phyloP scores from a whole-genome alignment of 2,797 vertebrate species.

The Emydoidea blandingii region DNA sequence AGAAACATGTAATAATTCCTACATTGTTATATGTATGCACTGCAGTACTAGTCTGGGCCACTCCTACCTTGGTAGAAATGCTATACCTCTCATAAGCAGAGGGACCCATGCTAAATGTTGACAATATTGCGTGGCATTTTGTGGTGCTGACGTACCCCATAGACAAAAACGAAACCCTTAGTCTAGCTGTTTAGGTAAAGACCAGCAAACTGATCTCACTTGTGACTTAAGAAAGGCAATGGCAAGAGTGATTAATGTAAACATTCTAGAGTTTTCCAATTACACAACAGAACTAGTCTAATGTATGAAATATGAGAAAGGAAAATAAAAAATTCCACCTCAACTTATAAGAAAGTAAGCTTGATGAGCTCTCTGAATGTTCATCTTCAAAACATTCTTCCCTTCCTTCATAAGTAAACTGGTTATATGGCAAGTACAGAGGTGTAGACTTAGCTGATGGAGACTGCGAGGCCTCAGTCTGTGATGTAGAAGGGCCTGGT shows the following conservation, averaged over 20 bases:
- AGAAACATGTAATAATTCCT: constrained; percentile 16
- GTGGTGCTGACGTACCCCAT: not conserved
- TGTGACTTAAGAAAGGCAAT: not conserved
- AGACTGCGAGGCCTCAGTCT: constrained; percentile 87
- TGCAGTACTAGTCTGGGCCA: not conserved
- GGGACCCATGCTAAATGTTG: constrained; percentile 33
- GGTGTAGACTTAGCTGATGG: constrained; percentile 88
- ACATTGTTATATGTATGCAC: not conserved
- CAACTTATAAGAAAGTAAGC: constrained; percentile 87
- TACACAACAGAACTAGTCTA: fast-evolving
- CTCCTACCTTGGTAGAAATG: not conserved
- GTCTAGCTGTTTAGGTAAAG: constrained; percentile 16
- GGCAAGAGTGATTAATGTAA: not conserved
- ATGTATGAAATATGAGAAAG: not conserved
- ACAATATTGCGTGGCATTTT: constrained; percentile 17
- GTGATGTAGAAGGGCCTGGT: constrained; percentile 90
- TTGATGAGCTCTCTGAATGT: constrained; percentile 92
- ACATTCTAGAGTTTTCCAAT: not conserved
- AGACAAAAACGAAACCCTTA: constrained; percentile 27
- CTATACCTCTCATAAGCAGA: constrained; percentile 24
- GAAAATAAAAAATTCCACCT: constrained; percentile 78
- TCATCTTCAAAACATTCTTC: constrained; percentile 90
- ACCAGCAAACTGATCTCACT: not conserved
- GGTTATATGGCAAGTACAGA: constrained; percentile 93
- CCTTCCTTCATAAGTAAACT: constrained; percentile 92